phyloP scores from a whole-genome alignment of 2,797 vertebrate species.

The Neomorphus geoffroyi region DNA sequence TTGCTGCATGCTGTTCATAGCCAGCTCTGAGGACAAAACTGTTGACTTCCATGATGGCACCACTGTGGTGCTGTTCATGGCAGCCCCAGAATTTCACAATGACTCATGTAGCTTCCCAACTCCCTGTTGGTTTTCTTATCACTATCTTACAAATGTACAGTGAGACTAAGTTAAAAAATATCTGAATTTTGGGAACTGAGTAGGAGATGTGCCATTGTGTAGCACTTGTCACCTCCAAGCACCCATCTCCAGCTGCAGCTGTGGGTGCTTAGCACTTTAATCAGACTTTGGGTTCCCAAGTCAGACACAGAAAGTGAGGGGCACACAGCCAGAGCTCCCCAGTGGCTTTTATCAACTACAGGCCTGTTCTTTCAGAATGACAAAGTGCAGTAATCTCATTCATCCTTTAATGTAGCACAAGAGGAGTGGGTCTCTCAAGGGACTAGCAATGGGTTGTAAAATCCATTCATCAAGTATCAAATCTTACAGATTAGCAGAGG shows the following conservation, averaged over 20 bases:
- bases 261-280: background rate
- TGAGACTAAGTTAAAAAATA: background rate
- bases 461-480: background rate
- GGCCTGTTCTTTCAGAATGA: background rate
- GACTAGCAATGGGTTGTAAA: background rate
- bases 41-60: background rate
- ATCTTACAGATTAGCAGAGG: background rate
- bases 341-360: background rate
- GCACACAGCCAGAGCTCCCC: background rate
- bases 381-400: background rate
- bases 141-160: background rate
- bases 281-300: background rate
- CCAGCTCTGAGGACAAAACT: background rate
- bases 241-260: background rate
- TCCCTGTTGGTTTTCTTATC: background rate
- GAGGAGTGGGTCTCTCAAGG: background rate
- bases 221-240: background rate
- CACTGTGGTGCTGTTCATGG: background rate
- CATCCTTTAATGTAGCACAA: slow-evolving; percentile 15
- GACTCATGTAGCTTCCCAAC: background rate
- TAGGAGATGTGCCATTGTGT: background rate
- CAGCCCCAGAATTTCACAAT: background rate
- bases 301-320: background rate
- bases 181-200: background rate
- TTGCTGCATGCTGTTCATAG: background rate